These are phyloP conservation scores for Acanthosepion pharaonis DNA, from an alignment of 2,888 invertebrate species.

Conservation along the genomic window DNA sequence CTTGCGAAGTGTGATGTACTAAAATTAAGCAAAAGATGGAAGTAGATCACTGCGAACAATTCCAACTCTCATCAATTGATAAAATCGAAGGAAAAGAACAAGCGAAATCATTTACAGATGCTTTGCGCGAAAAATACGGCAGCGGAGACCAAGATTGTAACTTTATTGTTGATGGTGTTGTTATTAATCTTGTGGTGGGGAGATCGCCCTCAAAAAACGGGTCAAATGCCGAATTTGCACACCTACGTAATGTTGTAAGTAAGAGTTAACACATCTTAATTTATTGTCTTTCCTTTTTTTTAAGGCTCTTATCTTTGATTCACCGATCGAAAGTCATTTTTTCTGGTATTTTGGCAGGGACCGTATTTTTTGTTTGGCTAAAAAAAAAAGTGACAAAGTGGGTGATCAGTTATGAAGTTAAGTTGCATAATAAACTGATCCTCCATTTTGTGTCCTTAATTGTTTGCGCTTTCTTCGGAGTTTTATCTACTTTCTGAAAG, in stretches of 20 bases:
- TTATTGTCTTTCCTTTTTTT: background rate
- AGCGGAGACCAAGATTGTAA: constrained; percentile 53
- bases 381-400: background rate
- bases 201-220: constrained; percentile 60
- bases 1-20: background rate
- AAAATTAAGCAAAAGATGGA: background rate
- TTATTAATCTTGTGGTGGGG: constrained; percentile 59
- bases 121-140: constrained; percentile 65
- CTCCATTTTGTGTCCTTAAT: constrained; percentile 33
- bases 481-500: background rate
- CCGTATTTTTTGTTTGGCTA: no score
- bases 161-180: constrained; percentile 54
- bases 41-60: background rate
- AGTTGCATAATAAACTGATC: background rate
- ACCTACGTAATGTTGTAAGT: constrained; percentile 67
- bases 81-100: background rate
- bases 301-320: background rate
- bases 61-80: background rate
- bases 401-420: background rate
- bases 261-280: background rate
- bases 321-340: background rate
- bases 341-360: background rate
- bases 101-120: constrained; percentile 62
- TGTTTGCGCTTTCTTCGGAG: background rate
- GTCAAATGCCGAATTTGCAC: constrained; percentile 64